Base-by-base conservation (phyloP, 30 jellyfish, hydroid and myxozoan genomes). In the Rhopilema esculentum region DNA sequence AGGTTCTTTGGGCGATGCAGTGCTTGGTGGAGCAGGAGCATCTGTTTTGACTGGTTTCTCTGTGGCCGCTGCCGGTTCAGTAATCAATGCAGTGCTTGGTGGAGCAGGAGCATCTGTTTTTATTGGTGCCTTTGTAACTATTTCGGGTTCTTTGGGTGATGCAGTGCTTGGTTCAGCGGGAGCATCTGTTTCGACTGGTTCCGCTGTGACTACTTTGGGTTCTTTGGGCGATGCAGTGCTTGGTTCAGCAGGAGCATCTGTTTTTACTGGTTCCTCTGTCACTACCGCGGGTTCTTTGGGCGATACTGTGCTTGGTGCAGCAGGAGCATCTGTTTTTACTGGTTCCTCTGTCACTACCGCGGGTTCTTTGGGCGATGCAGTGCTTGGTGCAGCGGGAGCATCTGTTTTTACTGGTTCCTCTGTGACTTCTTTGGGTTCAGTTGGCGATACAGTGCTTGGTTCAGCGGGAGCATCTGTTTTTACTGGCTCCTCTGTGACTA, bases 271-370 rank as follows among this genome's bases (percentile, higher is more conserved):
- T 50, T 8, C 70, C 4, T 31, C 49, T 22, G 75, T 76, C 30
- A 28, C 62, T 1, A 76, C 69, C 29, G 9, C 72, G 6, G 84
- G 21, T 63, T 2, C 71, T 26, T 73, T 23, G 29, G 27, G 18
- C 8, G 82, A 64, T 21, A 80, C 89, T 1, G 50, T 77, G 1
- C 50, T 51, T 15, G 86, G 32, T 24, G 27, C 82, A 27, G 27
- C 75, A 28, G 86, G 25, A 9, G 76, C 33, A 15, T 52, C 77
- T 12, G 88, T 66, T 15, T 16, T 50, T 22, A 61, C 85, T 67
- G 91, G 52, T 26, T 72, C 74, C 16, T 66, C 27, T 7, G 85
- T 67, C 26, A 29, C 53, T 16, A 32, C 22, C 20, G n/a, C n/a
- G n/a, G n/a, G n/a, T n/a, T n/a, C n/a, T n/a, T n/a, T n/a, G n/a